phyloP scores from a whole-genome alignment of 1,140 invertebrate genomes.

The Drosophila nebulosa region DNA sequence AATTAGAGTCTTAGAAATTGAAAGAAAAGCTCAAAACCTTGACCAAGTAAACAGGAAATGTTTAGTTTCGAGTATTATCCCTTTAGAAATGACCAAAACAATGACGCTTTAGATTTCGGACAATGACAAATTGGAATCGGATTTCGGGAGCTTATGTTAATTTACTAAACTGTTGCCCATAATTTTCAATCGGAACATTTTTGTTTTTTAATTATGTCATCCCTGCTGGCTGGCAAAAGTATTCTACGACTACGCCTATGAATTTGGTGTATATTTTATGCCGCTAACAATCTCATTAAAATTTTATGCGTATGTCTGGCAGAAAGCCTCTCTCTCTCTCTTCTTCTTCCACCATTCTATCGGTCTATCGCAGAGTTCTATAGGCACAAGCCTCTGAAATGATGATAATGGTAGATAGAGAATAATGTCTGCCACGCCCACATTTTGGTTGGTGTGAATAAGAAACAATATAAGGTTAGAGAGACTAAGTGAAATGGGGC shows the following conservation, averaged over 20 bases:
- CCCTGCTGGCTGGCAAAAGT: too few relatives aligned
- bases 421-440: constrained; percentile 3
- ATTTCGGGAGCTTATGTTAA: too few relatives aligned
- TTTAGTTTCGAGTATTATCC: too few relatives aligned
- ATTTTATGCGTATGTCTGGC: constrained; percentile 74
- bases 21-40: too few relatives aligned
- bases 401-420: constrained; percentile 26
- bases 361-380: background rate
- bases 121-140: too few relatives aligned
- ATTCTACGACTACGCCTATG: background rate
- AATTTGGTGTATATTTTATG: constrained; percentile 61
- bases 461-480: constrained; percentile 7
- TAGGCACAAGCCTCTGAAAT: constrained; percentile 1
- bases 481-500: background rate
- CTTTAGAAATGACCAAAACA: too few relatives aligned
- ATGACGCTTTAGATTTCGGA: too few relatives aligned
- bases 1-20: too few relatives aligned
- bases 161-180: too few relatives aligned
- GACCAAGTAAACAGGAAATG: too few relatives aligned
- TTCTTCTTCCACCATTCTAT: background rate
- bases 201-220: too few relatives aligned
- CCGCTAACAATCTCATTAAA: constrained; percentile 79
- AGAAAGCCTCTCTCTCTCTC: background rate
- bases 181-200: too few relatives aligned
- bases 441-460: constrained; percentile 1